phyloP scores from a whole-genome alignment of 2,888 invertebrate species.

The Lordiphosa andalusiaca region DNA sequence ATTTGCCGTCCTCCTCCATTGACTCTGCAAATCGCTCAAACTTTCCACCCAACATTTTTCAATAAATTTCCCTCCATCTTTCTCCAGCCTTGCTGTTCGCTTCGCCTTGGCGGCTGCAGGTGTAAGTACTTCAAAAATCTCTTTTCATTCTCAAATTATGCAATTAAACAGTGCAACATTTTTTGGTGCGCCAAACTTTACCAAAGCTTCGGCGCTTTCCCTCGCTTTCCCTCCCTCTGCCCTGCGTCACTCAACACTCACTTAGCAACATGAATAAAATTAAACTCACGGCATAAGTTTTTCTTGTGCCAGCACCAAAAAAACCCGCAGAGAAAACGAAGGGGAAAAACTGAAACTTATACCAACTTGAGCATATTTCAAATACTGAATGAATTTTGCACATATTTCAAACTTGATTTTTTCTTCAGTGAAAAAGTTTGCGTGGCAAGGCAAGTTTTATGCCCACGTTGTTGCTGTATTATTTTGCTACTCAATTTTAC shows the following conservation, averaged over 20 bases:
- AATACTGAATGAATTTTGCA: slow-evolving; percentile 75
- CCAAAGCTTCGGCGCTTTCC: slow-evolving; percentile 22
- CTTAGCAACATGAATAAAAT: slow-evolving; percentile 73
- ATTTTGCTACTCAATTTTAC: slow-evolving; percentile 54
- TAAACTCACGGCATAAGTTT: slow-evolving; percentile 68
- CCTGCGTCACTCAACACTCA: slow-evolving; percentile 62
- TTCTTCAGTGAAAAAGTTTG: slow-evolving; percentile 44
- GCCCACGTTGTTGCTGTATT: slow-evolving; percentile 29
- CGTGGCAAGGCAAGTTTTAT: slow-evolving; percentile 43
- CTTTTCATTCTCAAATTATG: slow-evolving; percentile 64
- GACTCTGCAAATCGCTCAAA: neutral
- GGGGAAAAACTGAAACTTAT: slow-evolving; percentile 39
- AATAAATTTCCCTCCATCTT: no score
- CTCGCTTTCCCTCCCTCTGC: slow-evolving; percentile 14
- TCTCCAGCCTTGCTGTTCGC: no score
- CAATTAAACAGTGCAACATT: slow-evolving; percentile 68
- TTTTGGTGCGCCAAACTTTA: slow-evolving; percentile 50
- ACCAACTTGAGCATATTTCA: slow-evolving; percentile 70
- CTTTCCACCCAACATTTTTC: neutral
- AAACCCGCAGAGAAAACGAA: slow-evolving; percentile 14
- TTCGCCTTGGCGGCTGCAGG: slow-evolving; percentile 28
- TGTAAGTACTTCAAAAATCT: slow-evolving; percentile 56
- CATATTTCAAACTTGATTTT: slow-evolving; percentile 73
- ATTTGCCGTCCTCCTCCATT: no score
- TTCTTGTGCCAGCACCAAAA: slow-evolving; percentile 42